Evolutionary conservation across 53 echinoderm and acorn worm species (phyloP).

Genomic region (Stichopus horrens): DNA sequence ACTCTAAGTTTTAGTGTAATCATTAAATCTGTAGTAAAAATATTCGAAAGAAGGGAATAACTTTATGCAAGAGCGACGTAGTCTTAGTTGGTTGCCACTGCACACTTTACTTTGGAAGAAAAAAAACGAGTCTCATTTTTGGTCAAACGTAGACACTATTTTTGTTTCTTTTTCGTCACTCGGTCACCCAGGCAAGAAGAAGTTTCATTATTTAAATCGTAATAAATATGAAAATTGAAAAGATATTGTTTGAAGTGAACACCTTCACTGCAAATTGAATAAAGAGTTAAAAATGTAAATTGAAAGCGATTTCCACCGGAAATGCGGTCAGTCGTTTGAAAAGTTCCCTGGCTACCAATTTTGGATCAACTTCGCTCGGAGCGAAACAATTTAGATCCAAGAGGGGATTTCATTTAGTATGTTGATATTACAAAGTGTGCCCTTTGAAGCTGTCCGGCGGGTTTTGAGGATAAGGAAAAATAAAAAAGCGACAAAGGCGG

Average conservation of each 20-base stretch:
- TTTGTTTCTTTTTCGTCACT: neutral
- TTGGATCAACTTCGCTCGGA: conserved; percentile 32
- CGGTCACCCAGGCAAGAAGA: neutral
- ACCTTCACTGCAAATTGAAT: conserved; percentile 11
- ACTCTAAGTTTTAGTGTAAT: too few relatives aligned
- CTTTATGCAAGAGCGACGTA: too few relatives aligned
- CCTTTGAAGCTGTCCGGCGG: conserved; percentile 30
- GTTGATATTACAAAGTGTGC: neutral
- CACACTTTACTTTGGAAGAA: too few relatives aligned
- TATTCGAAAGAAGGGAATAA: too few relatives aligned
- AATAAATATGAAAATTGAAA: conserved; percentile 33
- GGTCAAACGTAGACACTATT: neutral
- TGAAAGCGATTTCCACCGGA: conserved; percentile 21
- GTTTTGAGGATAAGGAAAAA: neutral
- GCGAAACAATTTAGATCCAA: conserved; percentile 31
- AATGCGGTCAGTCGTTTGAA: conserved; percentile 43
- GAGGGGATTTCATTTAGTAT: conserved; percentile 35
- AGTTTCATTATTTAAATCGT: conserved; percentile 2
- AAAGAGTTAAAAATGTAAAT: neutral
- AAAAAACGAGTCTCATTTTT: too few relatives aligned
- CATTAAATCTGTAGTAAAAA: too few relatives aligned
- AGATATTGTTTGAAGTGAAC: conserved; percentile 15
- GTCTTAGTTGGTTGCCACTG: too few relatives aligned
- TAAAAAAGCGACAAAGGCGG: conserved; percentile 15
- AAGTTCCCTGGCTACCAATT: conserved; percentile 28